A percentile compares a stretch with the other conserved stretches of the same genome.
phyloP scores from a whole-genome alignment of 37 sponge, comb jelly and placozoan genomes.

The Chondrilla cf. caribensis region DNA sequence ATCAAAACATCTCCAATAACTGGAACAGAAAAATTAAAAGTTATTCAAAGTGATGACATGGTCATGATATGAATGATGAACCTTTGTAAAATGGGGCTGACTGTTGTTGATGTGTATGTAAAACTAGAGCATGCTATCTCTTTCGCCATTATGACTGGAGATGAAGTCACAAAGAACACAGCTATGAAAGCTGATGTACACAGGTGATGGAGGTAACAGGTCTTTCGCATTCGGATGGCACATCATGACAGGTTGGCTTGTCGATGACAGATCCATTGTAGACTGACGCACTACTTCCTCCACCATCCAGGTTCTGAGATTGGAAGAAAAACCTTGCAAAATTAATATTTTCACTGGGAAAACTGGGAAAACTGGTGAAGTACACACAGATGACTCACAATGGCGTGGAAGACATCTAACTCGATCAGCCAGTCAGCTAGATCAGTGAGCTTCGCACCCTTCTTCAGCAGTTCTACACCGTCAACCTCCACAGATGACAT shows the following conservation, averaged over 20 bases:
- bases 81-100: no score
- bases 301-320: slow-evolving; percentile 73
- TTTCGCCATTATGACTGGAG: no score
- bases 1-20: no score
- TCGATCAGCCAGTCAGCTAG: slow-evolving; percentile 51
- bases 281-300: slow-evolving; percentile 77
- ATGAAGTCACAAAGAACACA: no score
- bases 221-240: slow-evolving; percentile 49
- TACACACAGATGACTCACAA: slow-evolving; percentile 40
- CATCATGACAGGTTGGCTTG: slow-evolving; percentile 64
- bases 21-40: no score
- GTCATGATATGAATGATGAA: no score
- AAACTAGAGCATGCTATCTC: no score
- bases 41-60: no score
- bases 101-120: no score
- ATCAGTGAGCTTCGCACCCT: slow-evolving; percentile 60
- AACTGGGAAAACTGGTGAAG: no score
- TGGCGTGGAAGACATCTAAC: slow-evolving; percentile 41
- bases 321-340: no score
- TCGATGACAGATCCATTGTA: slow-evolving; percentile 47
- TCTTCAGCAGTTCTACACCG: slow-evolving; percentile 53
- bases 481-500: slow-evolving; percentile 48
- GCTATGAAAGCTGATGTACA: slow-evolving; percentile 19
- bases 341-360: no score
- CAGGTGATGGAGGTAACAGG: slow-evolving; percentile 64